These are phyloP conservation scores for Myripristis jacobus DNA, from an alignment of 2,797 vertebrate genomes.

Conservation along the genomic window DNA sequence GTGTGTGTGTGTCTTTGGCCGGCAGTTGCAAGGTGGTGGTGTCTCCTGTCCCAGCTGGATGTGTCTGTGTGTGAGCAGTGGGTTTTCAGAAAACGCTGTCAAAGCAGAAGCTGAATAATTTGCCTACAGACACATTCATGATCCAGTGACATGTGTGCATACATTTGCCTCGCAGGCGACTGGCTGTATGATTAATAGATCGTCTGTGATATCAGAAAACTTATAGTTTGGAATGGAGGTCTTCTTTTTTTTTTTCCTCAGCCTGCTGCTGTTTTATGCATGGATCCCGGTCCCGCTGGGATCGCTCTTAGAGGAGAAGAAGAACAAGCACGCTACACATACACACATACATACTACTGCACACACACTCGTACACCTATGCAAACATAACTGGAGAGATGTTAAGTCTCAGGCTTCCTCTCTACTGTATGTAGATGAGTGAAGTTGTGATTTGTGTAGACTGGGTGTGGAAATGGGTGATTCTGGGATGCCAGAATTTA, in stretches of 20 bases:
- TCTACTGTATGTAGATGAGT: constrained; percentile 35
- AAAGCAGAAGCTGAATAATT: constrained; percentile 72
- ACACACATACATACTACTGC: not conserved
- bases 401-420: constrained; percentile 15
- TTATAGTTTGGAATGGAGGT: constrained; percentile 29
- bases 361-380: not conserved
- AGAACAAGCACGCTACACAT: constrained; percentile 10
- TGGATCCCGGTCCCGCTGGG: constrained; percentile 45
- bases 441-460: constrained; percentile 22
- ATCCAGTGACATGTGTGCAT: constrained; percentile 55
- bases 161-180: constrained; percentile 56
- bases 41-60: constrained; percentile 44
- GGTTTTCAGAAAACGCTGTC: constrained; percentile 67
- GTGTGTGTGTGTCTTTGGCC: constrained; percentile 34
- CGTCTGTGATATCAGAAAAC: constrained; percentile 49
- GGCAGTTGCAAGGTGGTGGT: not conserved
- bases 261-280: constrained; percentile 18
- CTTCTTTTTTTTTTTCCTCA: constrained; percentile 7
- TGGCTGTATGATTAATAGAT: constrained; percentile 52
- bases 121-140: constrained; percentile 63
- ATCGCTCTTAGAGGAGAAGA: constrained; percentile 27
- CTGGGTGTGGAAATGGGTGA: constrained; percentile 7
- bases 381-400: constrained; percentile 2
- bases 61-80: constrained; percentile 34
- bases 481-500: constrained; percentile 10